These are phyloP conservation scores for Phaethornis superciliosus DNA, from an alignment of 2,113 vertebrate species.

Conservation along the genomic window DNA sequence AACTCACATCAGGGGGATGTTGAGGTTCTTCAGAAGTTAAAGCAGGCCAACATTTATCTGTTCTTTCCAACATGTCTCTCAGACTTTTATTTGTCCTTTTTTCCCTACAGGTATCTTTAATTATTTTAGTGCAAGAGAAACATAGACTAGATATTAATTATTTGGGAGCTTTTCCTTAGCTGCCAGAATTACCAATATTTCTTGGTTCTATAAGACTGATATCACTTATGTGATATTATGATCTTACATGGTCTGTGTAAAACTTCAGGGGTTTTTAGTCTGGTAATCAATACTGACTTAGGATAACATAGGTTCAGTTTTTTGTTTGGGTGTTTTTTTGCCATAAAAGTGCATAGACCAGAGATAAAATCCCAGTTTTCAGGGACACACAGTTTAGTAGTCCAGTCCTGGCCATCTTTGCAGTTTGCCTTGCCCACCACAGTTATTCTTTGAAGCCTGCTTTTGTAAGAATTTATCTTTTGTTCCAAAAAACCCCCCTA, in stretches of 20 bases:
- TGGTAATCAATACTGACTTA: not conserved
- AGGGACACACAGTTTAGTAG: not conserved
- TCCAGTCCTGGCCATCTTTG: not conserved
- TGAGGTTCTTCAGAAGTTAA: not conserved
- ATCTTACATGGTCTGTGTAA: not conserved
- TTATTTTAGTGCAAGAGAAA: not conserved
- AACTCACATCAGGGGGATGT: not conserved
- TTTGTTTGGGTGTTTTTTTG: not conserved
- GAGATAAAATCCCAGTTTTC: not conserved
- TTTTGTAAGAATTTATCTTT: not conserved
- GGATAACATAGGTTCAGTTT: not conserved
- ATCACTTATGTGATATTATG: not conserved
- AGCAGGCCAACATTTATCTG: not conserved
- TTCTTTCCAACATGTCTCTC: not conserved
- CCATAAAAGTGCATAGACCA: not conserved
- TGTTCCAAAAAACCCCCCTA: fast-evolving
- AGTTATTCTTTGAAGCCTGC: not conserved
- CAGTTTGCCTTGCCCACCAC: not conserved
- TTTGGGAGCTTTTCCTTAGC: not conserved
- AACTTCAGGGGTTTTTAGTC: not conserved
- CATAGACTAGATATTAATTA: not conserved
- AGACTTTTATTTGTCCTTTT: not conserved
- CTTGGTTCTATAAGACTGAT: not conserved
- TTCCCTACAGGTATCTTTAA: not conserved
- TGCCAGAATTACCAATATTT: not conserved